These are phyloP conservation scores for Nephrotoma guestfalica DNA, from an alignment of 2,888 invertebrate genomes.

Conservation along the genomic window DNA sequence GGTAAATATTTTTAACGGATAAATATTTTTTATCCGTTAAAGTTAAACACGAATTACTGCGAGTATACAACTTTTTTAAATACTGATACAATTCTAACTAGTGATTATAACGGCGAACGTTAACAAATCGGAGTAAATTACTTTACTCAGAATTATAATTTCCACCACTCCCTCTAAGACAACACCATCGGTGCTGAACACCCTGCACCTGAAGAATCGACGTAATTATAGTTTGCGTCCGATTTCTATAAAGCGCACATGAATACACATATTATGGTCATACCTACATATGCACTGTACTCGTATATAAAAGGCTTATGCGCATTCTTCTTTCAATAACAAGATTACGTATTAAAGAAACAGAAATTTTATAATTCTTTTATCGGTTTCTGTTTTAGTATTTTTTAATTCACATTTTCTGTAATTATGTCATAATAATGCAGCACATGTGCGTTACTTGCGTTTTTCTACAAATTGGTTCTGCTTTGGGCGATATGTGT, in stretches of 20 bases:
- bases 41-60: no score
- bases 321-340: neutral
- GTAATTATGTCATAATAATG: neutral
- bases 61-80: no score
- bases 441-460: neutral
- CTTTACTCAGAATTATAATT: no score
- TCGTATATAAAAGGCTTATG: neutral
- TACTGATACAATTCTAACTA: no score
- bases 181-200: no score
- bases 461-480: neutral
- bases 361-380: neutral
- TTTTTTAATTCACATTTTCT: neutral
- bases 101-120: no score
- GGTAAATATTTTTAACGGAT: no score
- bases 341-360: neutral
- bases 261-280: neutral
- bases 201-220: neutral
- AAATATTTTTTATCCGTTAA: no score
- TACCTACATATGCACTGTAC: neutral
- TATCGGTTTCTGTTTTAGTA: neutral
- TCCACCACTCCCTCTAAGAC: no score
- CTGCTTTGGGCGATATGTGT: neutral
- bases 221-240: neutral
- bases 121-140: no score
- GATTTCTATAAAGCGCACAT: neutral